Base-by-base conservation (phyloP, 2,797 vertebrate genomes). In the Mus minutoides region DNA sequence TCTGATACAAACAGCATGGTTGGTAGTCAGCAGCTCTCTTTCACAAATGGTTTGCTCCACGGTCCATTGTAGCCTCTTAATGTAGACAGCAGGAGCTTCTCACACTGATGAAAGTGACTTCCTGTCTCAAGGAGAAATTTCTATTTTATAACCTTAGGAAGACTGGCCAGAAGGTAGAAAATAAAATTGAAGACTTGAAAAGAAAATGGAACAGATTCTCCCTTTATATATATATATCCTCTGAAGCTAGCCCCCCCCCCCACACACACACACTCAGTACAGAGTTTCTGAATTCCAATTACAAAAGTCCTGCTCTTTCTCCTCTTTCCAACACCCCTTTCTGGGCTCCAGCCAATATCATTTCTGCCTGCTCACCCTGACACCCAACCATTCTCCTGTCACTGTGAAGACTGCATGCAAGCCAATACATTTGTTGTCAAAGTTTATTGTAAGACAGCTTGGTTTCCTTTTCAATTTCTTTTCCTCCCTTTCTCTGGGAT, bases 401-500 rank as follows among this genome's bases (percentile, higher is more conserved):
- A 29, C 69, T 34, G 24, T 56, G n/a, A 75, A 56, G 52, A 58
- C n/a, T 37, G 34, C 62, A 22, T 52, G n/a, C 24, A 56, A 54
- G 34, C 7, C 13, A 5, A 21, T 73, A 29, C 5, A 56, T 22
- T 2, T 49, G 19, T 6, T 52, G 40, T 24, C 7, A 22, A 19
- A 29, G 16, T 56, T 26, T 17, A 73, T 34, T 86, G 83, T 46
- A 86, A 11, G 10, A 22, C 21, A 71, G 46, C 21, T 24, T 67
- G 12, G 9, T 84, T 64, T 34, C 13, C 9, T 83, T 62, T 56
- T 24, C n/a, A n/a, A 43, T 83, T 40, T 67, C 43, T 22, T 64
- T 21, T 2, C 4, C 2, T 62, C 16, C 12, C 6, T 6, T 22
- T 60, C 22, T 0, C 34, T 8, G 1, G 10, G 52, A 21, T 43